phyloP scores from a whole-genome alignment of 2,113 vertebrate genomes.

The Tupaia chinensis region DNA sequence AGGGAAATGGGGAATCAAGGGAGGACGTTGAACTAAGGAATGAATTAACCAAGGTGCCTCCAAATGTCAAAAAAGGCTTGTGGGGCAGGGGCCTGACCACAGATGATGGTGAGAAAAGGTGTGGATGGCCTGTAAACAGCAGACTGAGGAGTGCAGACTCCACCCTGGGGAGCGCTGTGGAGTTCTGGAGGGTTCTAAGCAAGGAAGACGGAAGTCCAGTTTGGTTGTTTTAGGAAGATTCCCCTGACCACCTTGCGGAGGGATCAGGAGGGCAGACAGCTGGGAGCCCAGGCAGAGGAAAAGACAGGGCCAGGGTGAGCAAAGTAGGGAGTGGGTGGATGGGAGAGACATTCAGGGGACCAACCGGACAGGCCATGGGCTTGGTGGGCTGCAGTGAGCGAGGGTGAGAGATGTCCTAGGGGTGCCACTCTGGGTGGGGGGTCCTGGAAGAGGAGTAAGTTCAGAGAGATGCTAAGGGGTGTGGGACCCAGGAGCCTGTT shows the following conservation, averaged over 20 bases:
- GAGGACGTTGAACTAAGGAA: background rate
- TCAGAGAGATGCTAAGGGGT: background rate
- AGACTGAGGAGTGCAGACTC: background rate
- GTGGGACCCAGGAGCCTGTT: background rate
- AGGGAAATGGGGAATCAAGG: background rate
- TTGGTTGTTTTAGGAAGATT: background rate
- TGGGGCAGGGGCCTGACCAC: background rate
- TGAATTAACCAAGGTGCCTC: background rate
- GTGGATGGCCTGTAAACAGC: background rate
- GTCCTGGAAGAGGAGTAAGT: background rate
- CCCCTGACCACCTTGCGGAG: background rate
- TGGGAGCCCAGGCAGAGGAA: background rate
- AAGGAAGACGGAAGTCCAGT: background rate
- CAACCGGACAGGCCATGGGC: background rate
- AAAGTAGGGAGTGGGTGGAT: background rate
- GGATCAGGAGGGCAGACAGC: conserved; percentile 7
- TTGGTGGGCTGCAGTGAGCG: background rate
- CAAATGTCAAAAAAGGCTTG: background rate
- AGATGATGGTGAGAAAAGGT: background rate
- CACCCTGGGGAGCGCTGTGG: background rate
- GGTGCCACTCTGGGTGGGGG: background rate
- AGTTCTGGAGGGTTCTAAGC: background rate
- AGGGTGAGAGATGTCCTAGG: background rate
- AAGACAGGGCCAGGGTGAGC: background rate
- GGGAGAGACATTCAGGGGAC: background rate